Percentiles rank a stretch among this genome's conserved stretches.
These are phyloP conservation scores for Dendropsophus ebraccatus DNA, from an alignment of 2,113 vertebrate genomes.

Conservation along the genomic window DNA sequence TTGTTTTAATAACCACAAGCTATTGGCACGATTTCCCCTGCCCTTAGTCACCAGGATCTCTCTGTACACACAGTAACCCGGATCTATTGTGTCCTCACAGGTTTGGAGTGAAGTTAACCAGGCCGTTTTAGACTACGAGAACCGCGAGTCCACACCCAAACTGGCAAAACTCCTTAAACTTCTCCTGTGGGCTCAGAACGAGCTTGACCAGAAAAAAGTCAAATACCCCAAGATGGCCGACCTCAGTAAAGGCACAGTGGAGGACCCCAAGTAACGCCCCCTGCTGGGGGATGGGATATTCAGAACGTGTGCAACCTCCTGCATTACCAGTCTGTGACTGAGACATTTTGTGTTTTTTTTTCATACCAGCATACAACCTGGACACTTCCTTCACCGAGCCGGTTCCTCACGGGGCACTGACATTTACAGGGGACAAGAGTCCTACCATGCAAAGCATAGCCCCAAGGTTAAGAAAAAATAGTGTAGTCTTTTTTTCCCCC, in stretches of 20 bases:
- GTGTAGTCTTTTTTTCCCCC: neutral
- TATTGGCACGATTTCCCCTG: too few relatives aligned
- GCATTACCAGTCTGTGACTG: conserved; percentile 71
- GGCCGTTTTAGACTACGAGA: conserved; percentile 92
- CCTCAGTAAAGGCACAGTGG: conserved; percentile 97
- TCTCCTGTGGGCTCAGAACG: conserved; percentile 98
- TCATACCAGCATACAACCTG: conserved; percentile 72
- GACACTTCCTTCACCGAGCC: neutral
- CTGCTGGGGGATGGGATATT: neutral
- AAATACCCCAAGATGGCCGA: conserved; percentile 99
- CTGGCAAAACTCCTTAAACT: conserved; percentile 96
- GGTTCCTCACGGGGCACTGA: conserved; percentile 20
- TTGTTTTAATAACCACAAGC: neutral
- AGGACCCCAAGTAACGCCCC: conserved; percentile 90
- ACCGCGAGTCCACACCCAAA: conserved; percentile 95
- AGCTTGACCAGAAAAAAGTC: conserved; percentile 99
- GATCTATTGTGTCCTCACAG: conserved; percentile 70
- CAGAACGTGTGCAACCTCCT: conserved; percentile 20
- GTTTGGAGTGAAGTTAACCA: conserved; percentile 99
- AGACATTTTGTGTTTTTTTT: conserved; percentile 58
- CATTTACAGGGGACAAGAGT: conserved; percentile 65
- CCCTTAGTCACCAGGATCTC: neutral
- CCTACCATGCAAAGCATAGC: neutral
- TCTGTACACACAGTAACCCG: neutral
- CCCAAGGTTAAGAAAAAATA: neutral